These are phyloP conservation scores for Polyommatus iphigenia DNA, from an alignment of 2,888 invertebrate genomes.

Conservation along the genomic window DNA sequence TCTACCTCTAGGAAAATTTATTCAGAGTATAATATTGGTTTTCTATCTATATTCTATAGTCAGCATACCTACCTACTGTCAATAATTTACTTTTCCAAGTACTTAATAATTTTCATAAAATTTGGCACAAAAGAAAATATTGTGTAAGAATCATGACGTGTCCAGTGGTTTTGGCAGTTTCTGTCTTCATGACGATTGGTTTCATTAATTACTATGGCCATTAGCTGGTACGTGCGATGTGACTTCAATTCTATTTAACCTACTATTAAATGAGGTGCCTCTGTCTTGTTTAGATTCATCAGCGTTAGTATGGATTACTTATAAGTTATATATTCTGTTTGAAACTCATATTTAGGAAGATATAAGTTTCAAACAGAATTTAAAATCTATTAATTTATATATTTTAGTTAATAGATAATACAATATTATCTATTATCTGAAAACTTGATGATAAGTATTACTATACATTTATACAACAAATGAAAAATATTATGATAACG, in stretches of 20 bases:
- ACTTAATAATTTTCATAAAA: not conserved
- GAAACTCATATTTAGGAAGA: not conserved
- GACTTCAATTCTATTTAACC: not conserved
- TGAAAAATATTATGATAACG: not conserved
- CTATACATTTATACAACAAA: not conserved
- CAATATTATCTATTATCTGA: not conserved
- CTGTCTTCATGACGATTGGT: conserved; percentile 3
- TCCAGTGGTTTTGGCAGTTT: conserved; percentile 18
- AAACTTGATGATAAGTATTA: not conserved
- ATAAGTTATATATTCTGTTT: not conserved
- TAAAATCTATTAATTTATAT: too few species aligned
- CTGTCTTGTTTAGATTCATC: not conserved
- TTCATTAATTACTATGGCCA: conserved; percentile 16
- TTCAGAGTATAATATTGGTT: too few species aligned
- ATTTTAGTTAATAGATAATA: too few species aligned
- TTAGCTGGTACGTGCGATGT: not conserved
- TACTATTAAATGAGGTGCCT: not conserved
- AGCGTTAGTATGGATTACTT: not conserved
- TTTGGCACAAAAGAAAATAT: conserved; percentile 23
- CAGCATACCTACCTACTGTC: not conserved
- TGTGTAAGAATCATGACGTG: conserved; percentile 27
- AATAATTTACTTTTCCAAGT: not conserved
- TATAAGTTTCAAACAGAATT: too few species aligned
- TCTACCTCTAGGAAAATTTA: too few species aligned
- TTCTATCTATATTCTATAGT: too few species aligned